Base-by-base conservation (phyloP, 2,113 vertebrate species). In the Camelus dromedarius region DNA sequence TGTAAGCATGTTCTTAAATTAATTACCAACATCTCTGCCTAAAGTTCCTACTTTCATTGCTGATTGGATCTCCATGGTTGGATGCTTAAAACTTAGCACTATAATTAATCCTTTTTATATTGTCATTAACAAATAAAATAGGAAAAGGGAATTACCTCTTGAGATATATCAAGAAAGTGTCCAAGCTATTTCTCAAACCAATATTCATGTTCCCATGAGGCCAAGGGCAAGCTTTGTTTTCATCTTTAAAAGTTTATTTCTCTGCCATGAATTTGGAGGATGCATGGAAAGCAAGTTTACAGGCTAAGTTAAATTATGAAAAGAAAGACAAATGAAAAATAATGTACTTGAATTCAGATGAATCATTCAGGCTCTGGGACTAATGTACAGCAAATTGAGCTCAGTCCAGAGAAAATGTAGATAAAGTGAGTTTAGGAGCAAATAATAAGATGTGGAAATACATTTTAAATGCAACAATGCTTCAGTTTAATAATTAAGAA, bases 371-470 rank as follows among this genome's bases (percentile, higher is more conserved):
- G 54, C 30, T 94, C 87, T 91, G 38, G 26, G 83, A 95, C 5
- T 32, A 96, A 84, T 85, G 30, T 87, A 75, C 6, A 85, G 66
- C 73, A 97, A 96, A 97, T 56, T 85, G 70, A 96, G 38, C 70
- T 96, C 67, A 88, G 30, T 28, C 22, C 72, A 81, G 46, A 97
- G 76, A 95, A 95, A 93, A 94, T 67, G 66, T 81, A 96, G 70
- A 91, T 89, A 93, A 94, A 96, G 85, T 77, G 85, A 94, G 38
- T 80, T 94, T 95, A 93, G 64, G 18, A 88, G 48, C 70, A 95
- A 94, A 95, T 91, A 96, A 95, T 81, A 69, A 8, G 81, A 93
- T 32, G 38, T 89, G 14, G 48, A 95, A 96, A 95, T 92, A 93
- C 2, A 52, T 76, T 94, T 96, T 80, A 91, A 94, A 92, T 80